phyloP scores from a whole-genome alignment of 2,113 vertebrate genomes.

The Salminus brasiliensis region DNA sequence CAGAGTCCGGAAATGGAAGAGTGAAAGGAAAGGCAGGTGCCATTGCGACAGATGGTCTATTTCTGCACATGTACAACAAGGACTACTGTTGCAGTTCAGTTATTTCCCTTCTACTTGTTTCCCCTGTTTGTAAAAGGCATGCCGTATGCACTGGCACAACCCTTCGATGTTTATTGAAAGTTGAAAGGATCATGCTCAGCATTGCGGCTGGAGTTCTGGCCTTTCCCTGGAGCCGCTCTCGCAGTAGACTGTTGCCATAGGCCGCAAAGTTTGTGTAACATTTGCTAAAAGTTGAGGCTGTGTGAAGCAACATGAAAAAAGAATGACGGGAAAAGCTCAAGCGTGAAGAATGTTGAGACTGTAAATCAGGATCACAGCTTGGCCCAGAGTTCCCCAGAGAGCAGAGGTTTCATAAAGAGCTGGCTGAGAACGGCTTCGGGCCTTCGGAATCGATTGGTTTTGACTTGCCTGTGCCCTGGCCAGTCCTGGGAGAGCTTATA shows the following conservation, averaged over 20 bases:
- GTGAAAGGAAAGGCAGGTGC: not conserved
- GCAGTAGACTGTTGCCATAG: not conserved
- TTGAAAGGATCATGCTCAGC: not conserved
- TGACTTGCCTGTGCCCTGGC: slow-evolving; percentile 27
- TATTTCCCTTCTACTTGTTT: not conserved
- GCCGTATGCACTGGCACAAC: not conserved
- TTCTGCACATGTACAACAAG: not conserved
- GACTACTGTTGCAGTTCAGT: not conserved
- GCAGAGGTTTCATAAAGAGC: not conserved
- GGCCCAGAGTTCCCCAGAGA: not conserved
- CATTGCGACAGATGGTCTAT: not conserved
- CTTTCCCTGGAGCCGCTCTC: not conserved
- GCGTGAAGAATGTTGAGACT: slow-evolving; percentile 9
- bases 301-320: slow-evolving; percentile 17
- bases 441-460: slow-evolving; percentile 34
- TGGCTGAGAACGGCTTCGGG: slow-evolving; percentile 4
- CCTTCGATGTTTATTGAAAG: not conserved
- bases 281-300: not conserved
- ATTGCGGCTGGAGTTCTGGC: not conserved
- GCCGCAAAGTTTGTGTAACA: not conserved
- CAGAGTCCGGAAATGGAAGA: not conserved
- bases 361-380: slow-evolving; percentile 28
- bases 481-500: slow-evolving; percentile 17
- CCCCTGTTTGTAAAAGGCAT: not conserved
- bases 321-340: not conserved